Base-by-base conservation (phyloP, 1,140 invertebrate species). In the Holcopasites calliopsidis region DNA sequence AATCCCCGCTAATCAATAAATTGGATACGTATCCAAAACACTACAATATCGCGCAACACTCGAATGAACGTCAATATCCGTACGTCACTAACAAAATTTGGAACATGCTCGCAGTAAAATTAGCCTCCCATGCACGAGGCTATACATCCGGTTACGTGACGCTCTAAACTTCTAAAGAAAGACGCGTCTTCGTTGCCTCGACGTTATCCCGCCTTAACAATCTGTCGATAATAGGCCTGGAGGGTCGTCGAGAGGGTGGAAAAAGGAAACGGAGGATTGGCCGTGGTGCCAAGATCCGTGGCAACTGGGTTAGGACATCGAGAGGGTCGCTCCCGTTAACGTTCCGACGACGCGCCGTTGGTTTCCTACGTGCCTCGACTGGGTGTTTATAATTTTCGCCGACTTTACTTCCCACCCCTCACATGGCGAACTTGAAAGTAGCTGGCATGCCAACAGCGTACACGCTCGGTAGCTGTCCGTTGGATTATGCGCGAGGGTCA, bases 261-360 rank as follows among this genome's bases (percentile, higher is more conserved):
- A 71, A 69, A 72, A 81, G 80, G 74, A 83, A 85, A 84, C 74
- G 33, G 76, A 47, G 68, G 62, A 78, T 77, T 79, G 77, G 79
- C 80, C 78, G 76, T 74, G 79, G 78, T 84, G 84, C 82, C 85
- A 87, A 87, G 85, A 84, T 70, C 23, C 76, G 58, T 52, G 49
- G 65, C 40, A 77, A 78, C 81, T 82, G 66, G 78, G 84, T 86
- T 78, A 81, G 74, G 40, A 79, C 61, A 66, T 80, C 69, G 77
- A 83, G 83, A 83, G 80, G 84, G 77, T 83, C 80, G 84, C 79
- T 83, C 70, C 76, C 76, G 76, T 81, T 79, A 77, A 70, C 65
- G 77, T 76, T 71, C 35, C 66, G 52, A 47, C 28, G 75, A 72
- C 42, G 54, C 49, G 26, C 7, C 68, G 61, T 70, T 72, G 80